Base-by-base conservation (phyloP, 2,797 vertebrate species). In the Catharus ustulatus region DNA sequence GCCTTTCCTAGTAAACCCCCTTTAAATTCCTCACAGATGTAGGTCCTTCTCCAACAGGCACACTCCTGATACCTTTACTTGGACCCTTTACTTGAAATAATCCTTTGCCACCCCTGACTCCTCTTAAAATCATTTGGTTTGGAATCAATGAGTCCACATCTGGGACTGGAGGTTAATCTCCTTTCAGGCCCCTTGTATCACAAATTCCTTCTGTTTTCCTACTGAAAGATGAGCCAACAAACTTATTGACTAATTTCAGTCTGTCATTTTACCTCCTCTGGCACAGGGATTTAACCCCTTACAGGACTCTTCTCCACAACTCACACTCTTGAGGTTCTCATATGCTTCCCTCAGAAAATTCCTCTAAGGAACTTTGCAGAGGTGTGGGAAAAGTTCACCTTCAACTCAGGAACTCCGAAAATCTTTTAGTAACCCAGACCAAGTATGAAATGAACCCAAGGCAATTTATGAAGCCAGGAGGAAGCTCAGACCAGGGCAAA, bases 271-370 rank as follows among this genome's bases (percentile, higher is more conserved):
- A 54, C 30, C 13, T 46, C 5, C 19, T 75, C 11, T 75, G 49
- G 42, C 26, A 82, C 42, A 51, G 36, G 13, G 9, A 59, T 83
- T 87, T 82, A 71, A 74, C 32, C 27, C 61, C 32, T 71, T 74
- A 24, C 5, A 74, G 57, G 19, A 89, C 15, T 17, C 16, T 40
- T 10, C 32, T 82, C 48, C 52, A 40, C 0, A 0, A 23, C 54
- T 77, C 61, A n/a, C 18, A 45, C 24, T 48, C 69, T 38, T 51
- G n/a, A 69, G 13, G 2, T 77, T 89, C 82, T 57, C 17, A 5
- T n/a, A 21, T 11, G 8, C 15, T 62, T 69, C 42, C 27, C 29
- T 38, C 36, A 49, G 48, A 58, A 68, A 54, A 64, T 45, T 87
- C 46, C 9, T 72, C 26, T 34, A 12, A 71, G 40, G 7, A 66